These are phyloP conservation scores for Oithona nana DNA, from an alignment of 2,888 invertebrate species.

Conservation along the genomic window DNA sequence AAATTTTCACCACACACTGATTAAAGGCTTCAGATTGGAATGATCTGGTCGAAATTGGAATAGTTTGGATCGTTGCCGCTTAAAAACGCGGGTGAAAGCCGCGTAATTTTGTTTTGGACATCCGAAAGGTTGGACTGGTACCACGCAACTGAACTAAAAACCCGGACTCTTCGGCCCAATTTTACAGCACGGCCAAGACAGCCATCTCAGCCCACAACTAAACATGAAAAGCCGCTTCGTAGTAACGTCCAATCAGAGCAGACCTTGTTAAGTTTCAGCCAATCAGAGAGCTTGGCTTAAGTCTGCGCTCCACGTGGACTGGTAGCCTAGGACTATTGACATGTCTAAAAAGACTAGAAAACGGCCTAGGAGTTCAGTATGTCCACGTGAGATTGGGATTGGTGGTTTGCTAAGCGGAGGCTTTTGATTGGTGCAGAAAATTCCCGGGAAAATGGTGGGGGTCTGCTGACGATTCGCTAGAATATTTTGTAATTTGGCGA, in stretches of 20 bases:
- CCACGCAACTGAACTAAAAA: not conserved
- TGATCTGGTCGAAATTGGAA: no score
- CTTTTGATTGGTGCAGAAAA: not conserved
- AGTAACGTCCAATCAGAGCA: not conserved
- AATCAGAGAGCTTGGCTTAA: not conserved
- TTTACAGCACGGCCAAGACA: not conserved
- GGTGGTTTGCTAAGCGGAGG: not conserved
- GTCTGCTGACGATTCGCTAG: no score
- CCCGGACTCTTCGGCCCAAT: not conserved
- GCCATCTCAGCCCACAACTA: not conserved
- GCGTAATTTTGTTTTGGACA: not conserved
- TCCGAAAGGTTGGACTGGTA: not conserved
- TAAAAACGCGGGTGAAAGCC: not conserved
- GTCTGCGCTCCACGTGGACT: not conserved
- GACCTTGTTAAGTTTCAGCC: not conserved
- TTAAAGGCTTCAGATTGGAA: no score
- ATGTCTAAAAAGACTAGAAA: not conserved
- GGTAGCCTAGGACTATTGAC: not conserved
- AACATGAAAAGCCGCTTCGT: not conserved
- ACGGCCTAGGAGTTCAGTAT: not conserved
- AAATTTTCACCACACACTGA: no score
- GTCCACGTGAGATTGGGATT: not conserved
- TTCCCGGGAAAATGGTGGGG: not conserved
- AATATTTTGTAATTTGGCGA: no score
- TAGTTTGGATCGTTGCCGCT: not conserved